These are phyloP conservation scores for Tenthredo scrophulariae DNA, from an alignment of 2,888 invertebrate species.

Conservation along the genomic window DNA sequence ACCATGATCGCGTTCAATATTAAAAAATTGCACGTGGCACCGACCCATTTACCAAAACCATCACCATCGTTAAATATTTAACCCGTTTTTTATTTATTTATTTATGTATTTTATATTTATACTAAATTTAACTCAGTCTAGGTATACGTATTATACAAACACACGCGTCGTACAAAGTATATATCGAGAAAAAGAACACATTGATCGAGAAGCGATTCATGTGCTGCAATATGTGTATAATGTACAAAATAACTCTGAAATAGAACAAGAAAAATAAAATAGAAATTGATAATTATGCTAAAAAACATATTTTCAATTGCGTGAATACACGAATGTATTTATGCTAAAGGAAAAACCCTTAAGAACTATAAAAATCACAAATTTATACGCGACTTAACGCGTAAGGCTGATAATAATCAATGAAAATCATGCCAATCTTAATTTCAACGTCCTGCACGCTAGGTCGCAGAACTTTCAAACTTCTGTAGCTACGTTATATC, in stretches of 20 bases:
- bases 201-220: background rate
- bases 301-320: background rate
- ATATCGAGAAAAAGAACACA: background rate
- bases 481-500: background rate
- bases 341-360: background rate
- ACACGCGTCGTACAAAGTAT: background rate
- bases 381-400: background rate
- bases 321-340: background rate
- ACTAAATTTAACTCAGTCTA: constrained; percentile 40
- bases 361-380: constrained; percentile 1
- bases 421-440: background rate
- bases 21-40: constrained; percentile 52
- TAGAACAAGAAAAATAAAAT: background rate
- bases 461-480: background rate
- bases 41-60: constrained; percentile 55
- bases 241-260: background rate
- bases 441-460: background rate
- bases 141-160: background rate
- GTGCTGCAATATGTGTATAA: background rate
- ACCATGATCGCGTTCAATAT: constrained; percentile 15
- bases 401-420: background rate
- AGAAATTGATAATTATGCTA: background rate
- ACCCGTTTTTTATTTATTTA: background rate
- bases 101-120: background rate
- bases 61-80: constrained; percentile 45